Conservation (phyloP, 2,113 vertebrate species). For the Salvelinus alpinus region DNA sequence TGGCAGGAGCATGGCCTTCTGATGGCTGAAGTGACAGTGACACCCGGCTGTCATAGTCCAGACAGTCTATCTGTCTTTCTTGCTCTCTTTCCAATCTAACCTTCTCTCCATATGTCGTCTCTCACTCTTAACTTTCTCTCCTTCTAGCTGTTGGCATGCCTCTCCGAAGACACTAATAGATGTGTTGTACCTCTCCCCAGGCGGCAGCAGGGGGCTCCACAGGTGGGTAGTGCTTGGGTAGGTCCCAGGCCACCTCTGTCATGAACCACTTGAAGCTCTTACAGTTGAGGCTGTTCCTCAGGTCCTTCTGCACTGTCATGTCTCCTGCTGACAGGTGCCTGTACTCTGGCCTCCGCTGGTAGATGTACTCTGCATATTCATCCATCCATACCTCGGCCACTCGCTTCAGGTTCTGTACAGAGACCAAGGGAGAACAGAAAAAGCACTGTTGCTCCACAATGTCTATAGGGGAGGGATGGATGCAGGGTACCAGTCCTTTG, state of each 20-base stretch:
- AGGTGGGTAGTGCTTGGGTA: constrained; percentile 91
- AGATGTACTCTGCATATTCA: constrained; percentile 92
- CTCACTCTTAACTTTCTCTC: background rate
- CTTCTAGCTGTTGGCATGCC: background rate
- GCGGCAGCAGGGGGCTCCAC: constrained; percentile 94
- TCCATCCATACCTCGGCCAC: constrained; percentile 99
- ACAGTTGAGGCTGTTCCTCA: constrained; percentile 85
- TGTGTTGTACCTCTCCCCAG: constrained; percentile 87
- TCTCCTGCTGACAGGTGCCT: constrained; percentile 93
- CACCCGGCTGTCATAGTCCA: no score
- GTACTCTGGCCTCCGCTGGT: constrained; percentile 94
- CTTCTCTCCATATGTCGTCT: background rate
- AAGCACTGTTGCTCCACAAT: background rate
- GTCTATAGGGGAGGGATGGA: background rate
- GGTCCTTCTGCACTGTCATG: constrained; percentile 84
- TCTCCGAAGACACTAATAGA: background rate
- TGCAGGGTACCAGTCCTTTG: background rate
- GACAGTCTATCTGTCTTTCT: background rate
- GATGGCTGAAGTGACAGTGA: background rate
- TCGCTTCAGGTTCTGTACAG: constrained; percentile 88
- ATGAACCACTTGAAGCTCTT: constrained; percentile 97
- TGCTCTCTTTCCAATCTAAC: background rate
- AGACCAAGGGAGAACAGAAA: background rate
- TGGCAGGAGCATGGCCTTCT: no score
- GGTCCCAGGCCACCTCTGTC: constrained; percentile 93